A percentile compares a stretch with the other conserved stretches of the same genome.
These are phyloP conservation scores for Coenonympha glycerion DNA, from an alignment of 2,888 invertebrate genomes.

Conservation along the genomic window DNA sequence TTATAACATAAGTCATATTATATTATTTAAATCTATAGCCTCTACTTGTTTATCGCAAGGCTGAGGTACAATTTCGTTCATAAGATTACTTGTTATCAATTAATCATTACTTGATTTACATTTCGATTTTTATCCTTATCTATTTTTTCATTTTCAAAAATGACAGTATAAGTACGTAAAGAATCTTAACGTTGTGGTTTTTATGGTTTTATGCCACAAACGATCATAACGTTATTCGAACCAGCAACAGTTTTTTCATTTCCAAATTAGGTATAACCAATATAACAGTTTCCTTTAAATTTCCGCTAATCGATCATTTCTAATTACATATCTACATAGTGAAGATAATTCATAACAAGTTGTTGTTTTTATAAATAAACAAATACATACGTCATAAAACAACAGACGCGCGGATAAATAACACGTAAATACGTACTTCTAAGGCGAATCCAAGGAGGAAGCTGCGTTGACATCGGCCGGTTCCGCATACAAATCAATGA, in stretches of 20 bases:
- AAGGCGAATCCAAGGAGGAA: background rate
- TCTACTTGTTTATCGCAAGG: slow-evolving; percentile 8
- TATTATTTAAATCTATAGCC: background rate
- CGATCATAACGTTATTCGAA: background rate
- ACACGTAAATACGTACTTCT: background rate
- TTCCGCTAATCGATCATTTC: background rate
- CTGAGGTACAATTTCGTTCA: slow-evolving; percentile 5
- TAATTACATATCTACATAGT: too few relatives aligned
- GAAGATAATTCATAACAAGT: too few relatives aligned
- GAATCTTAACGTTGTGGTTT: background rate
- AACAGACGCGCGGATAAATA: slow-evolving; percentile 53
- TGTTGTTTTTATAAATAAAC: slow-evolving; percentile 45
- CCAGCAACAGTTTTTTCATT: background rate
- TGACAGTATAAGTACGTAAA: slow-evolving; percentile 30
- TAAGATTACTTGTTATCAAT: slow-evolving; percentile 11
- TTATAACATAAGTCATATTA: slow-evolving; percentile 8
- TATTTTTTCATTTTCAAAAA: background rate
- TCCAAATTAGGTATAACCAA: background rate
- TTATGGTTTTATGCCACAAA: background rate
- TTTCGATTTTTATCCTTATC: background rate
- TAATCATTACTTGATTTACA: slow-evolving; percentile 5
- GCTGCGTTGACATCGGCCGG: background rate
- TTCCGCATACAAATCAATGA: slow-evolving; percentile 23
- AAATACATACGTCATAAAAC: slow-evolving; percentile 45
- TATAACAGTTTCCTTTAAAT: background rate